Base-by-base conservation (phyloP, 2,888 invertebrate species). In the Eilema griseolum region DNA sequence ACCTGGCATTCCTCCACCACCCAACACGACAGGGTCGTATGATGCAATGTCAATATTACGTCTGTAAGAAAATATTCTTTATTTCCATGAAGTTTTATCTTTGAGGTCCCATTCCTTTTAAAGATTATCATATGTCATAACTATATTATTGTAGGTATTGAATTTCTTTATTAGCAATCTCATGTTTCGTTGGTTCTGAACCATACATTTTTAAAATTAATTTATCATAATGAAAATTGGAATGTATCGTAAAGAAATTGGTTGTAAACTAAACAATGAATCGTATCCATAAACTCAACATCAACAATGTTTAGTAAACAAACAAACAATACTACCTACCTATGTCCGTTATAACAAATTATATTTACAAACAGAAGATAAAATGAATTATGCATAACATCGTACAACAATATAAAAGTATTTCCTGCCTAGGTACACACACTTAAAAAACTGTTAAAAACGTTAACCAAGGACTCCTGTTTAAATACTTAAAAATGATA, bases 121-220 rank as follows among this genome's bases (percentile, higher is more conserved):
- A 85, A 86, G 86, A 20, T 41, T 0, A 20, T 46, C 46, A 46
- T 20, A 46, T 41, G 16, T 16, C 41, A 46, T 46, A 85, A 83
- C 83, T 77, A 79, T 80, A 83, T 87, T 86, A 85, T 33, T 31
- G n/a, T n/a, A n/a, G n/a, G n/a, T n/a, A 87, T 87, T 87, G 82
- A 81, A 83, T 88, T 88, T 86, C 76, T 86, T 86, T 89, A 57
- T 33, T 52, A 24, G 65, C 23, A 72, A 52, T 52, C n/a, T 52
- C 3, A 10, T 52, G 52, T 52, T 2, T 52, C n/a, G 8, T 52
- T 52, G 20, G 20, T 46, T 20, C 10, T 10, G 52, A 10, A 52
- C n/a, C 52, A 46, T 20, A 46, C 20, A 5, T 46, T 46, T 46
- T 46, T 46, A 46, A 46, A 46, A 46, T 46, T 7, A 16, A 46